phyloP scores from a whole-genome alignment of 2,113 vertebrate species.

The Cyanocitta stelleri region DNA sequence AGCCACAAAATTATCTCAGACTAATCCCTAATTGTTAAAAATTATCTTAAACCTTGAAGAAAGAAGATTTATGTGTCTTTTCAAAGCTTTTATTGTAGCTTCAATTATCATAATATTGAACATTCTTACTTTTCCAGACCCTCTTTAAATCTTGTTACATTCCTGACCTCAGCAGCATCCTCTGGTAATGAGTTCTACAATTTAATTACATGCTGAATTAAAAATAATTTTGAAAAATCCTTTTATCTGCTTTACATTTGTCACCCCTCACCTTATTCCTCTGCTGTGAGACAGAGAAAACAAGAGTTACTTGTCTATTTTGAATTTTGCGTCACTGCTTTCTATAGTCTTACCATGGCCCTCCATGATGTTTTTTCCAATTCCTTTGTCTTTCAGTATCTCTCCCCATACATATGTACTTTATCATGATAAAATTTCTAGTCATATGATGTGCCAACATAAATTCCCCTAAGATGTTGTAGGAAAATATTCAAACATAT shows the following conservation, averaged over 20 bases:
- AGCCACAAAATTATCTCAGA: constrained; percentile 8
- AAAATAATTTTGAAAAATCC: not conserved
- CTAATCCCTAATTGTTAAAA: constrained; percentile 12
- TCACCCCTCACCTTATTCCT: not conserved
- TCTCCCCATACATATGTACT: not conserved
- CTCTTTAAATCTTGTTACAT: constrained; percentile 54
- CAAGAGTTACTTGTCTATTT: not conserved
- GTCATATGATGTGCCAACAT: not conserved
- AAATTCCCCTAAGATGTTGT: not conserved
- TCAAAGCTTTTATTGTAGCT: not conserved
- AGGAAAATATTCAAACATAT: not conserved
- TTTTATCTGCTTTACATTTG: not conserved
- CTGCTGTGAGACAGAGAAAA: not conserved
- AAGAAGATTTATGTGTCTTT: constrained; percentile 1
- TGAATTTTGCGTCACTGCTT: not conserved
- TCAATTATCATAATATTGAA: constrained; percentile 22
- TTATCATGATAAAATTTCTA: not conserved
- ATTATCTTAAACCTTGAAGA: not conserved
- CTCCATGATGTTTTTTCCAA: not conserved
- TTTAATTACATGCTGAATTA: constrained; percentile 22
- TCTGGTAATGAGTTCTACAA: constrained; percentile 47
- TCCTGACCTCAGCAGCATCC: constrained; percentile 57
- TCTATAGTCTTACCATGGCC: not conserved
- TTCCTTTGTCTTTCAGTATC: not conserved
- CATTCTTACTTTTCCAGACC: constrained; percentile 40